Evolutionary conservation across 2,888 invertebrate genomes (phyloP).

Genomic region (Conchocele bisecta): DNA sequence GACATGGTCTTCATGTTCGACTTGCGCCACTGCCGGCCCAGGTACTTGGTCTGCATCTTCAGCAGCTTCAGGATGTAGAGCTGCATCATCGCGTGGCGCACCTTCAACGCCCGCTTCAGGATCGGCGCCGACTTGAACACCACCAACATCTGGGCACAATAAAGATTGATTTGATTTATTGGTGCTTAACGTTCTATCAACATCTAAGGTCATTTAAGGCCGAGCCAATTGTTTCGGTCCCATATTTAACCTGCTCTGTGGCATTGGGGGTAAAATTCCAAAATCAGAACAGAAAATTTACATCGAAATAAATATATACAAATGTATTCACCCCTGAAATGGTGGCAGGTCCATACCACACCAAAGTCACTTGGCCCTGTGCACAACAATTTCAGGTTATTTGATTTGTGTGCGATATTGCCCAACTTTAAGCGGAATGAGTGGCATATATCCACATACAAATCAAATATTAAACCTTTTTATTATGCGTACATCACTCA

Average conservation of each 20-base stretch:
- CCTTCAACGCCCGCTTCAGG: conserved; percentile 95
- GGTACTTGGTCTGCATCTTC: conserved; percentile 99
- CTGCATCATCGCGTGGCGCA: conserved; percentile 95
- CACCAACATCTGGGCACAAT: conserved; percentile 90
- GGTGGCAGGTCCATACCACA: no score
- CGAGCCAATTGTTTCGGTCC: no score
- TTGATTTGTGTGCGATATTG: background rate
- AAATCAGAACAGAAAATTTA: no score
- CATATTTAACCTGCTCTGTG: no score
- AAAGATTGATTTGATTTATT: background rate
- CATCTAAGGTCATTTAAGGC: no score
- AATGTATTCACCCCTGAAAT: no score
- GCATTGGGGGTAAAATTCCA: no score
- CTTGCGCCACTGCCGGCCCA: conserved; percentile 99
- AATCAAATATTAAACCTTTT: no score
- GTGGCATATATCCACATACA: no score
- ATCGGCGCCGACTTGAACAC: conserved; percentile 99
- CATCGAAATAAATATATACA: no score
- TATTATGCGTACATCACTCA: no score
- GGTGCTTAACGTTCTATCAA: background rate
- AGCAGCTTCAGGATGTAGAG: conserved; percentile 97
- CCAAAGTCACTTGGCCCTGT: background rate
- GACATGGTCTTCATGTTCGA: conserved; percentile 99
- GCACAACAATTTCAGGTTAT: background rate
- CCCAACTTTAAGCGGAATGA: no score